Evolutionary conservation across 2,888 invertebrate species (phyloP).

Genomic region (Ischnus inquisitorius): DNA sequence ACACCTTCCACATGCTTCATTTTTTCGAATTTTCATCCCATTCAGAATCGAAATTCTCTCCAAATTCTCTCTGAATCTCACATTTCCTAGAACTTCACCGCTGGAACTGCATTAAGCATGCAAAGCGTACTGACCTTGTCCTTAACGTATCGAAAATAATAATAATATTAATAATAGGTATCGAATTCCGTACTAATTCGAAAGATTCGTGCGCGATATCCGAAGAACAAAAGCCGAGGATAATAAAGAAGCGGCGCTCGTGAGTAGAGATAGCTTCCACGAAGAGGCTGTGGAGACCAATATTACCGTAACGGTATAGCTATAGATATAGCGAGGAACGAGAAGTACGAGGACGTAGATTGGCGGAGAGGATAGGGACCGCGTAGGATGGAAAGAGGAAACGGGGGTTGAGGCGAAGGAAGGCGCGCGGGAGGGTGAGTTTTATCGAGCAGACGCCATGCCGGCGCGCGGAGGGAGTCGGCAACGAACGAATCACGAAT

Average conservation of each 20-base stretch:
- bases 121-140: too few relatives aligned
- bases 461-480: conserved; percentile 69
- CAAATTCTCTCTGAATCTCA: too few relatives aligned
- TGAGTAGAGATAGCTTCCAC: conserved; percentile 58
- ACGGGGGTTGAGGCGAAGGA: conserved; percentile 40
- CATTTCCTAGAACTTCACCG: too few relatives aligned
- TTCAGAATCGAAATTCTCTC: too few relatives aligned
- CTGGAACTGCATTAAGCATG: too few relatives aligned
- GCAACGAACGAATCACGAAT: conserved; percentile 76
- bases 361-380: conserved; percentile 49
- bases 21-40: too few relatives aligned
- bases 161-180: not conserved
- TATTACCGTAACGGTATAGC: conserved; percentile 39
- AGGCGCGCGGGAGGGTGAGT: conserved; percentile 60
- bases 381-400: conserved; percentile 49
- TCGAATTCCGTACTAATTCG: conserved; percentile 3
- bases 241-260: conserved; percentile 60
- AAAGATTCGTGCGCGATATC: conserved; percentile 17
- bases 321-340: conserved; percentile 42
- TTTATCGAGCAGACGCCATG: conserved; percentile 73
- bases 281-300: conserved; percentile 34
- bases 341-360: conserved; percentile 58
- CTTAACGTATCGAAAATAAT: not conserved
- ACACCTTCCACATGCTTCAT: too few relatives aligned
- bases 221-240: conserved; percentile 29